Evolutionary conservation across 2,888 invertebrate species (phyloP).

Genomic region (Lagria hirta): DNA sequence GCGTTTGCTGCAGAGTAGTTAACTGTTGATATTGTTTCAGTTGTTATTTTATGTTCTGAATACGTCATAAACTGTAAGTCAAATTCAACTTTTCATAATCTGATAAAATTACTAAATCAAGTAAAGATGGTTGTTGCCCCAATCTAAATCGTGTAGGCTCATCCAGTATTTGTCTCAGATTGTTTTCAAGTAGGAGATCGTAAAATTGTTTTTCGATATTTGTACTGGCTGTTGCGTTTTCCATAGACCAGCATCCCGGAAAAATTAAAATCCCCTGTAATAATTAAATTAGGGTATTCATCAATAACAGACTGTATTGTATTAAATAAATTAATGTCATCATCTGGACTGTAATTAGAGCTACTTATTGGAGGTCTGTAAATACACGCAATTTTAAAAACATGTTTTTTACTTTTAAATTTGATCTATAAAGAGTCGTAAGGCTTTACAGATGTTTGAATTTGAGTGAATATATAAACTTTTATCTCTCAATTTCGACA

Average conservation of each 20-base stretch:
- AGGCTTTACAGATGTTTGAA: no score
- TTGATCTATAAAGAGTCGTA: no score
- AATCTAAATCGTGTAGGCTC: slow-evolving; percentile 4
- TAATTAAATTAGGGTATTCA: no score
- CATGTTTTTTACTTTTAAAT: no score
- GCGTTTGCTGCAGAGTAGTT: slow-evolving; percentile 1
- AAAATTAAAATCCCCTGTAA: no score
- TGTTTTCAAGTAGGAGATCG: slow-evolving; percentile 1
- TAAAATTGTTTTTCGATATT: slow-evolving; percentile 1
- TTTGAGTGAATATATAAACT: no score
- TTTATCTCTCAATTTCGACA: no score
- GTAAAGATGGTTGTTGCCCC: slow-evolving; percentile 1
- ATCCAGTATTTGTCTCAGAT: slow-evolving; percentile 1
- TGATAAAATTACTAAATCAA: slow-evolving; percentile 5
- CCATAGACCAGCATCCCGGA: slow-evolving; percentile 1
- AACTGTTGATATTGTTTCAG: slow-evolving; percentile 3
- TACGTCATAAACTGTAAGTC: slow-evolving; percentile 1
- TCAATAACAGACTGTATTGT: no score
- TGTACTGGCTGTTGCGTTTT: slow-evolving; percentile 1
- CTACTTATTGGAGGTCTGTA: no score
- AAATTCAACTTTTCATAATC: slow-evolving; percentile 1
- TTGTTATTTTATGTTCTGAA: slow-evolving; percentile 1
- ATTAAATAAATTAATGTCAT: no score
- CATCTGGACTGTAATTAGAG: no score
- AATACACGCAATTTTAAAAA: no score